Evolutionary conservation across 2,797 vertebrate genomes (phyloP), one percentile per base, ranked within the genome.

Genomic region (Novumbra hubbsi): DNA sequence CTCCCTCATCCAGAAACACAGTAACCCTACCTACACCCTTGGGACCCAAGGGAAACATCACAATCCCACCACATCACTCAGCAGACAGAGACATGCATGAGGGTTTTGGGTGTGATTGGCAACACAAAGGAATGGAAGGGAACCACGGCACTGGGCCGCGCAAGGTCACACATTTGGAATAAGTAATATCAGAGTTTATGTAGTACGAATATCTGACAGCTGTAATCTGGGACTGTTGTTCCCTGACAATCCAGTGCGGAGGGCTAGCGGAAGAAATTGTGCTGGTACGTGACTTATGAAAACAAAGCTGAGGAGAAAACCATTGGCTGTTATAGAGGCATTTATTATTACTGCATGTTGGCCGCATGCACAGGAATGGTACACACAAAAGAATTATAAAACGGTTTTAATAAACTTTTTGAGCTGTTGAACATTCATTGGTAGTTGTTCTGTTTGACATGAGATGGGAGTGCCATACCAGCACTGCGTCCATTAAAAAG

Each of bases 11-110:
- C 8, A 0, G 21, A 57, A 57, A 57, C 21, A 14, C 24, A 68
- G 50, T 45, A 68, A 74, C 45, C 38, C 69, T 52, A 83, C 65
- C 75, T 76, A 70, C 72, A 81, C 64, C 70, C 7, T 17, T 74
- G 75, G 75, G 80, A 82, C 75, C 49, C 1, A 21, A 74, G 8
- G 69, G 68, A 69, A 49, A 76, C 72, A 78, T 48, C 4, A 57
- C 55, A 12, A 57, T 57, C 55, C 55, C n/a, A 21, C 21, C 21
- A 9, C 55, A 57, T 57, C 19, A 21, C 55, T 57, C 55, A 24
- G 55, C 21, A 8, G 38, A 48, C 62, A 75, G 68, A 71, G 66
- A 55, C 34, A 38, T 27, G 52, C 3, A 71, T 24, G 55, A 57
- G 55, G n/a, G 72, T 50, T 52, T 66, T 68, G 70, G 50, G 57